Evolutionary conservation across 2,888 invertebrate genomes (phyloP), one percentile per base, ranked within the genome.

Genomic region (Saturnia pavonia): DNA sequence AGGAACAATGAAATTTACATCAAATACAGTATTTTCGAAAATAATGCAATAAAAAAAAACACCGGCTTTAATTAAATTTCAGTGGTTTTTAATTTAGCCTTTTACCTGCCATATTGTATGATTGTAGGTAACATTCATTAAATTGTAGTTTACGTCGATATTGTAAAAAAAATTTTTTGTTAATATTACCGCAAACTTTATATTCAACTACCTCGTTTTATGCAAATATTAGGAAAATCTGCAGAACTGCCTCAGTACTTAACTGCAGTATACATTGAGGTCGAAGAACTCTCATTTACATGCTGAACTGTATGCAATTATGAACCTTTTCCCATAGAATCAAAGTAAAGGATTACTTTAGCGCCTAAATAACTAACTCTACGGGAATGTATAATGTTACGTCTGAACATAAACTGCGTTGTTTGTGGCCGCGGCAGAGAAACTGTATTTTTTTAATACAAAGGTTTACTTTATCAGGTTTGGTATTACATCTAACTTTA

Each of bases 221-320:
- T 34, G 65, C 65, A 65, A 65, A 25, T 27, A 27, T 65, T n/a
- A n/a, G n/a, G n/a, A 34, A 65, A 34, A 40, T n/a, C 40, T 19
- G 65, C 40, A 34, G 27, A 65, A 65, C 40, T 65, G 40, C 65
- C 19, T 22, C 19, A 14, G 34, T 19, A 34, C 34, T n/a, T n/a
- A 34, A 65, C 65, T 16, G 40, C 27, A n/a, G n/a, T n/a, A 65
- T 65, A 65, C 65, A 9, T 19, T 34, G 40, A 65, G 34, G 65
- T 65, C 40, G 40, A 34, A 19, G 40, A 34, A 51, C 48, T 51
- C 16, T 19, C 1, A 51, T 51, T 16, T 51, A n/a, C 19, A 51
- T 19, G 48, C 6, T 51, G 1, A 51, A 51, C 2, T 51, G 16
- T 16, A 51, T 19, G 19, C 48, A 19, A 51, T 51, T 19, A 19